phyloP scores from a whole-genome alignment of 2,113 vertebrate species.

The Solenodon paradoxus region DNA sequence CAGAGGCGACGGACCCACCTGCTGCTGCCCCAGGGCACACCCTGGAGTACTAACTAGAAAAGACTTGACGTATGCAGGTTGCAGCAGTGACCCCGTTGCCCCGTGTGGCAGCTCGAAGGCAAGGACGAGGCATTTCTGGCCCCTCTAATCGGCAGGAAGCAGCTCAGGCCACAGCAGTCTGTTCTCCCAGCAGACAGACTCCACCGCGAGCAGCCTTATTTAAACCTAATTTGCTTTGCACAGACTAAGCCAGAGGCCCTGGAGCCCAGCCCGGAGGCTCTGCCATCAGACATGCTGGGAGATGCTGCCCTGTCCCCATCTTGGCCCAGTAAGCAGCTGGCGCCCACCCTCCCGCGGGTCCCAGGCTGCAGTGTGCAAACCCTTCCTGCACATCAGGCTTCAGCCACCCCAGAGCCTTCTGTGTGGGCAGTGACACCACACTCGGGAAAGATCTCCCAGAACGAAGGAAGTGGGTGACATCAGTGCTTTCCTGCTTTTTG shows the following conservation, averaged over 20 bases:
- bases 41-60: no score
- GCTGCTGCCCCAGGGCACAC: no score
- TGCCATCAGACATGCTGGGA: no score
- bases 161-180: neutral
- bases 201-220: neutral
- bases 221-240: neutral
- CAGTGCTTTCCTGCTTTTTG: slow-evolving; percentile 60
- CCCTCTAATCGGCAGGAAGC: slow-evolving; percentile 5
- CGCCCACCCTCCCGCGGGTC: no score
- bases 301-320: no score
- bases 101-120: neutral
- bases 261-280: no score
- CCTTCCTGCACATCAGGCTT: slow-evolving; percentile 26
- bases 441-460: slow-evolving; percentile 60
- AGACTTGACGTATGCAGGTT: neutral
- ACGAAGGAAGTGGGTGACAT: slow-evolving; percentile 65
- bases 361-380: neutral
- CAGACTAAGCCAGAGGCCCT: neutral
- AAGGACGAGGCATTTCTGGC: neutral
- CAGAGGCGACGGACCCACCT: no score
- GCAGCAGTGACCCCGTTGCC: neutral
- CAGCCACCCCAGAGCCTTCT: slow-evolving; percentile 41
- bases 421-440: slow-evolving; percentile 22
- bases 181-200: neutral
- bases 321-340: no score